These are phyloP conservation scores for Leptoteleia sp. DNA, from an alignment of 1,140 invertebrate species.

Conservation along the genomic window DNA sequence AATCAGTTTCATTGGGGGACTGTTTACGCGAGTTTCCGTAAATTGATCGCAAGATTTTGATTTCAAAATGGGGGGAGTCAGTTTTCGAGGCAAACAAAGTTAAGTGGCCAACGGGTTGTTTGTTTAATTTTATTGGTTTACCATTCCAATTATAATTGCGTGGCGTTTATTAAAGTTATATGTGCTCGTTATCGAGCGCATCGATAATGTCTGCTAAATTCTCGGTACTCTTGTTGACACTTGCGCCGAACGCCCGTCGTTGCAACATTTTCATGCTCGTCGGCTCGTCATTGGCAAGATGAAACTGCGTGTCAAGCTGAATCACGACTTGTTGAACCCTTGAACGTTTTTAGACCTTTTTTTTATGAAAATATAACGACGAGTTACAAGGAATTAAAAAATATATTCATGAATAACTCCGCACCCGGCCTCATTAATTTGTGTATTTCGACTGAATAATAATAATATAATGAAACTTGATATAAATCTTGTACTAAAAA, in stretches of 20 bases:
- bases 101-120: slow-evolving; percentile 12
- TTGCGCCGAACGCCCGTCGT: slow-evolving; percentile 39
- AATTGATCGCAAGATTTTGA: neutral
- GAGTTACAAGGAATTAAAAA: neutral
- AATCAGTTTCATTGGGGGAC: too few relatives aligned
- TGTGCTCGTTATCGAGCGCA: slow-evolving; percentile 47
- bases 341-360: slow-evolving; percentile 7
- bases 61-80: slow-evolving; percentile 3
- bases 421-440: too few relatives aligned
- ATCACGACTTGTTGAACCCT: slow-evolving; percentile 8
- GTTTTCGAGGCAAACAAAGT: neutral
- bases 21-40: too few relatives aligned
- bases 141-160: slow-evolving; percentile 38
- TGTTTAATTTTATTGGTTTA: slow-evolving; percentile 38
- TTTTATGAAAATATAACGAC: neutral
- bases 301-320: slow-evolving; percentile 9
- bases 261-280: slow-evolving; percentile 43
- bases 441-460: too few relatives aligned
- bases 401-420: too few relatives aligned
- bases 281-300: slow-evolving; percentile 11
- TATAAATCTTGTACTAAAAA: too few relatives aligned
- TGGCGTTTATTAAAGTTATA: slow-evolving; percentile 57
- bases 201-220: slow-evolving; percentile 44
- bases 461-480: too few relatives aligned
- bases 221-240: slow-evolving; percentile 48